Evolutionary conservation across 2,113 vertebrate genomes (phyloP).

Genomic region (Nycticorax nycticorax): DNA sequence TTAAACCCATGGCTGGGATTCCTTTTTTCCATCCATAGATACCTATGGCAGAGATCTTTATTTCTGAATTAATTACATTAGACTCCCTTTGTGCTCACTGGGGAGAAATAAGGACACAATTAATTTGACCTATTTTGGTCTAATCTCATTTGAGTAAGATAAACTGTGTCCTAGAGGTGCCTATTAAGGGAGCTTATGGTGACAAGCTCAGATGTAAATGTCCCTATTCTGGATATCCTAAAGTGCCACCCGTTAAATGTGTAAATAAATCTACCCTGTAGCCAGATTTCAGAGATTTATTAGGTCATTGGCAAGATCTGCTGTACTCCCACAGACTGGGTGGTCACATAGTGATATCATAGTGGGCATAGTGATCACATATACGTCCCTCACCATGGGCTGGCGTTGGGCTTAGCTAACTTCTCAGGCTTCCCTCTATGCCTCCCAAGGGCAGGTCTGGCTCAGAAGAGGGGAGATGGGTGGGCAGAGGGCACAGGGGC

Average conservation of each 20-base stretch:
- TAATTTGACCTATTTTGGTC: background rate
- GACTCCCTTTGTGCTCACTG: background rate
- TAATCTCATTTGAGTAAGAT: background rate
- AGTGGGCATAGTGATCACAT: background rate
- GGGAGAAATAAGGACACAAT: background rate
- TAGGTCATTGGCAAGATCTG: background rate
- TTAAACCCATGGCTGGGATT: background rate
- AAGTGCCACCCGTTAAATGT: background rate
- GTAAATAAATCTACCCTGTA: background rate
- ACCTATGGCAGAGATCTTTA: background rate
- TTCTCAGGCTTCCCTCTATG: background rate
- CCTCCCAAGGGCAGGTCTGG: accelerated
- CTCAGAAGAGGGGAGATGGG: accelerated
- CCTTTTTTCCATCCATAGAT: background rate
- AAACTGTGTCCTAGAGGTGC: background rate
- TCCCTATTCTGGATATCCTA: background rate
- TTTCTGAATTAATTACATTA: background rate
- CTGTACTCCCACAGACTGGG: background rate
- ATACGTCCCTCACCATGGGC: background rate
- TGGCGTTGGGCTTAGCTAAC: background rate
- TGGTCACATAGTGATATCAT: background rate
- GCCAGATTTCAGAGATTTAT: background rate
- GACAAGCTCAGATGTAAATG: background rate
- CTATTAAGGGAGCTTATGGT: background rate
- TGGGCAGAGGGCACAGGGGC: background rate